Conservation (phyloP, 1,140 invertebrate genomes). For the Drosophila micromelanica region DNA sequence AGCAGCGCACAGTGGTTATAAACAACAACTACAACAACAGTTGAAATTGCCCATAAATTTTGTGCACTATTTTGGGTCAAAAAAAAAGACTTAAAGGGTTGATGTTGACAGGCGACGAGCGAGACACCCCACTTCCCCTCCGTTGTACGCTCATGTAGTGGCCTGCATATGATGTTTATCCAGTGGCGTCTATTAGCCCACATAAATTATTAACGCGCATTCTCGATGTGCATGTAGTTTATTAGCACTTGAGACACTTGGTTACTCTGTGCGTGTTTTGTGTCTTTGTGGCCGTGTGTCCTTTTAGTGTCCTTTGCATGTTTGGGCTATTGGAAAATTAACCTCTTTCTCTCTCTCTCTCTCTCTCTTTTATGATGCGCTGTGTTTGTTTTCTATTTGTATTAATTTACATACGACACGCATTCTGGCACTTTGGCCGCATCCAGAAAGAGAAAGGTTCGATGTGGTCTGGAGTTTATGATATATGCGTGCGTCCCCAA, state of each 20-base stretch:
- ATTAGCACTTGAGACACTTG: slow-evolving; percentile 70
- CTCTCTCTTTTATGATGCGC: neutral
- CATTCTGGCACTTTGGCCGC: slow-evolving; percentile 64
- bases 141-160: slow-evolving; percentile 21
- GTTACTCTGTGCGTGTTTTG: slow-evolving; percentile 16
- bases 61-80: slow-evolving; percentile 37
- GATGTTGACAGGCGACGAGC: slow-evolving; percentile 56
- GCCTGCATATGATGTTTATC: slow-evolving; percentile 76
- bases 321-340: slow-evolving; percentile 50
- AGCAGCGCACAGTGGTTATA: too few relatives aligned
- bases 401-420: slow-evolving; percentile 82
- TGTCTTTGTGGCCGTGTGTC: slow-evolving; percentile 60
- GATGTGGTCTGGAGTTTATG: slow-evolving; percentile 47
- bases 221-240: slow-evolving; percentile 72
- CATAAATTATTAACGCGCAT: slow-evolving; percentile 75
- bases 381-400: slow-evolving; percentile 42
- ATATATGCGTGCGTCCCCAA: slow-evolving; percentile 56
- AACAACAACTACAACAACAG: slow-evolving; percentile 17
- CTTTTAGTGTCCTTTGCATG: slow-evolving; percentile 78
- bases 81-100: slow-evolving; percentile 60
- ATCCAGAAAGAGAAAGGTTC: neutral
- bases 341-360: neutral
- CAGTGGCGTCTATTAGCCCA: slow-evolving; percentile 59
- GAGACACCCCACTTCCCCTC: slow-evolving; percentile 13
- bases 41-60: slow-evolving; percentile 65